Evolutionary conservation across 2,888 invertebrate genomes (phyloP).

Genomic region (Odontocerum albicorne): DNA sequence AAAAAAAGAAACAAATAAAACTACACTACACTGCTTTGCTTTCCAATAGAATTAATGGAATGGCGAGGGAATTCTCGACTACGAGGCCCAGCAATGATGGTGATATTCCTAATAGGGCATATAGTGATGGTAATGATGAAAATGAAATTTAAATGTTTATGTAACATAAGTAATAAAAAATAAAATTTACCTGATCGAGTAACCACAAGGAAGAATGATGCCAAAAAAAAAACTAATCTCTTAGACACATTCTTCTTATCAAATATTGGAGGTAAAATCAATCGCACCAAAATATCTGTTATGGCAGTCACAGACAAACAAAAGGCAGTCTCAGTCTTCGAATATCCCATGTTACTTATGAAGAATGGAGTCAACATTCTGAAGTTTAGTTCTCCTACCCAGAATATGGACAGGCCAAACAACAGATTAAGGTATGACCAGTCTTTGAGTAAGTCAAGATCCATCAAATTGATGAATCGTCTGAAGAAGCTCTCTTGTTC

Average conservation of each 20-base stretch:
- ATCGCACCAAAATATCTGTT: conserved; percentile 71
- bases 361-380: conserved; percentile 74
- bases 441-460: conserved; percentile 71
- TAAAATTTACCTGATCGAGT: conserved; percentile 76
- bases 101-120: not conserved
- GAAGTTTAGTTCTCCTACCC: conserved; percentile 75
- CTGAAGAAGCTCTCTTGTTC: conserved; percentile 48
- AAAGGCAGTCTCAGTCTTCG: conserved; percentile 68
- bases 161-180: no score
- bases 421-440: conserved; percentile 72
- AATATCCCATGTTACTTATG: conserved; percentile 63
- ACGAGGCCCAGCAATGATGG: not conserved
- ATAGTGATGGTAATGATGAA: not conserved
- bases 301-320: conserved; percentile 75
- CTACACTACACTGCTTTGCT: no score
- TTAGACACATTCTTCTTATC: conserved; percentile 69
- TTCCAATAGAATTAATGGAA: no score
- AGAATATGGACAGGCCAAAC: conserved; percentile 71
- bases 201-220: conserved; percentile 69
- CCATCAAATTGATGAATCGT: conserved; percentile 66
- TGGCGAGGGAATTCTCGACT: no score
- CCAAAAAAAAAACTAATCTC: conserved; percentile 71
- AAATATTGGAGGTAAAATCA: conserved; percentile 73
- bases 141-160: no score
- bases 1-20: no score